These are phyloP conservation scores for Phyllotreta striolata DNA, from an alignment of 2,888 invertebrate genomes.

Conservation along the genomic window DNA sequence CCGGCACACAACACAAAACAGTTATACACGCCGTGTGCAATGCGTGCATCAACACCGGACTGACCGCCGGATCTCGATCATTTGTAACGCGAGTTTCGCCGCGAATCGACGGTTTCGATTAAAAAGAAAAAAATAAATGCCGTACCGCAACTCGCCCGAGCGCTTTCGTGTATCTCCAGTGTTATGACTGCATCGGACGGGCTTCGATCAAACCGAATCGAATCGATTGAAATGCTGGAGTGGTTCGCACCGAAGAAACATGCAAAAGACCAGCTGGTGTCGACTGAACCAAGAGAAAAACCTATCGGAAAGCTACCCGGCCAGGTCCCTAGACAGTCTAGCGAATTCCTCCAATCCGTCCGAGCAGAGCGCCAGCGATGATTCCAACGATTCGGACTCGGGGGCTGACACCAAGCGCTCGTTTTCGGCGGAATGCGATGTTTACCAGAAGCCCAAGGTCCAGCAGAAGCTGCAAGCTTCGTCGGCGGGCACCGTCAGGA, in stretches of 20 bases:
- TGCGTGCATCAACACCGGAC: conserved; percentile 25
- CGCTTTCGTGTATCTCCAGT: background rate
- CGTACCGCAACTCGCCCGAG: background rate
- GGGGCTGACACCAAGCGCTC: conserved; percentile 66
- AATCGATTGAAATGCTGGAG: too few species aligned
- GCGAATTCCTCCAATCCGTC: conserved; percentile 74
- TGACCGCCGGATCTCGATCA: conserved; percentile 32
- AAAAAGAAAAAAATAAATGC: background rate
- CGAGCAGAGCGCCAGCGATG: conserved; percentile 66
- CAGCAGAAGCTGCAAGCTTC: conserved; percentile 41
- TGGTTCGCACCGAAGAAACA: conserved; percentile 33
- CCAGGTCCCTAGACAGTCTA: conserved; percentile 72
- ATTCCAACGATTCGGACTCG: conserved; percentile 69
- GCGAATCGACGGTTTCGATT: conserved; percentile 24
- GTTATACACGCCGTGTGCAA: conserved; percentile 59
- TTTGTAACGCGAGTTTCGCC: conserved; percentile 37
- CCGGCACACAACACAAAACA: conserved; percentile 42
- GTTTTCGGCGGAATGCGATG: conserved; percentile 59
- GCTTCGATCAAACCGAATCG: too few species aligned
- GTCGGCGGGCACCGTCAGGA: conserved; percentile 43
- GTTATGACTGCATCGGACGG: background rate
- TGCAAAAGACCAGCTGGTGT: conserved; percentile 50
- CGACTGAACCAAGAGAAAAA: conserved; percentile 40
- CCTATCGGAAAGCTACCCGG: conserved; percentile 52
- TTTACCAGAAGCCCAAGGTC: conserved; percentile 55